Evolutionary conservation across 1,140 invertebrate genomes (phyloP), one percentile per base, ranked within the genome.

Genomic region (Cephus cinctus): DNA sequence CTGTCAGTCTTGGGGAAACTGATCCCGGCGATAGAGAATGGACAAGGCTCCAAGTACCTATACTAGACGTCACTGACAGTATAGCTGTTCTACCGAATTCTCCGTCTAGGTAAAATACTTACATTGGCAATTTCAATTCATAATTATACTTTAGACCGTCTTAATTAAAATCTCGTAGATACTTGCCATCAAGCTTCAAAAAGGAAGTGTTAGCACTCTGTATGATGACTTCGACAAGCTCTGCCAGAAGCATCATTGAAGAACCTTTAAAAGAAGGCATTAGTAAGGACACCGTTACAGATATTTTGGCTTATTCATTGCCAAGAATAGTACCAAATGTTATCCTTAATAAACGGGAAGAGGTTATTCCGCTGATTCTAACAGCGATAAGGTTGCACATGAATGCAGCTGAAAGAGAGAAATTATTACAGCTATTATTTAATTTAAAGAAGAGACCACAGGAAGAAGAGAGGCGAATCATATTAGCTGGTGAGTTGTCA

Each of bases 361-460:
- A 89, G 65, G 72, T 86, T n/a, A 84, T 90, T 61, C 85, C 87
- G 11, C 69, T 90, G 35, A 75, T 90, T 32, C 67, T 90, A 19
- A 81, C 79, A 46, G 79, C 84, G 8, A 82, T 88, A 27, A 79
- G 80, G 43, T 65, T 88, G 6, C 84, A 89, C 63, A 74, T 78
- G 9, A 79, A 83, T 50, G 53, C 78, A 5, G 70, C 70, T 20
- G 79, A 84, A 47, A 76, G 86, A 50, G 87, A 89, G 56, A 82
- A 81, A 51, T 67, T 90, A 4, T 67, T 90, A 0, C 84, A 88
- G 44, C 77, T 86, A 34, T 63, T 90, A 2, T 89, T 91, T 54
- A 89, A 88, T 71, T 71, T 90, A 3, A 88, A 88, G 53, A 90
- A 90, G 58, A 81, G 83, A 56, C 88, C 88, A 14, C 81, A 85